Evolutionary conservation across 35 echinoderm and acorn worm genomes (phyloP).

Genomic region (Lytechinus pictus): DNA sequence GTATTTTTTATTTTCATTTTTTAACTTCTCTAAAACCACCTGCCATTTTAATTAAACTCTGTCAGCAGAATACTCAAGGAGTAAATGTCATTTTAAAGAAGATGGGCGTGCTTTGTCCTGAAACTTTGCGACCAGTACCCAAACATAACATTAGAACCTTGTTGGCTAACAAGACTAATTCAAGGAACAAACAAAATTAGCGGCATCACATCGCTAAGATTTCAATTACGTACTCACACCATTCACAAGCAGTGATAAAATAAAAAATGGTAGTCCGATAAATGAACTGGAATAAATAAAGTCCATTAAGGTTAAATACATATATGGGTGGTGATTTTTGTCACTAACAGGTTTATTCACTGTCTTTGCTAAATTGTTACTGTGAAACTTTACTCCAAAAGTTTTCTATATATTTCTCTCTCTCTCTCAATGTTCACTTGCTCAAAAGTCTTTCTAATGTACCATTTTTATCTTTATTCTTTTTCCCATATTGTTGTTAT

Average conservation of each 20-base stretch:
- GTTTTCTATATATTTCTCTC: too few relatives aligned
- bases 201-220: constrained; percentile 3
- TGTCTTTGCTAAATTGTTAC: not conserved
- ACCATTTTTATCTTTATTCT: not conserved
- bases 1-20: not conserved
- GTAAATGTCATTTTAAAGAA: not conserved
- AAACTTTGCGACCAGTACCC: not conserved
- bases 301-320: not conserved
- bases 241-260: not conserved
- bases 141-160: not conserved
- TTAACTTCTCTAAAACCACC: not conserved
- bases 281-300: not conserved
- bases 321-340: not conserved
- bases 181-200: constrained; percentile 37
- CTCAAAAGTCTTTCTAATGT: not conserved
- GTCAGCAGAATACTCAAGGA: not conserved
- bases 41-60: not conserved
- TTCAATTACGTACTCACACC: not conserved
- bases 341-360: not conserved
- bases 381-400: too few relatives aligned
- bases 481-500: not conserved
- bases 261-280: not conserved
- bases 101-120: not conserved
- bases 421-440: not conserved
- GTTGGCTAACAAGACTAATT: constrained; percentile 15